Evolutionary conservation across 2,888 invertebrate genomes (phyloP).

Genomic region (Dermolepida albohirtum): DNA sequence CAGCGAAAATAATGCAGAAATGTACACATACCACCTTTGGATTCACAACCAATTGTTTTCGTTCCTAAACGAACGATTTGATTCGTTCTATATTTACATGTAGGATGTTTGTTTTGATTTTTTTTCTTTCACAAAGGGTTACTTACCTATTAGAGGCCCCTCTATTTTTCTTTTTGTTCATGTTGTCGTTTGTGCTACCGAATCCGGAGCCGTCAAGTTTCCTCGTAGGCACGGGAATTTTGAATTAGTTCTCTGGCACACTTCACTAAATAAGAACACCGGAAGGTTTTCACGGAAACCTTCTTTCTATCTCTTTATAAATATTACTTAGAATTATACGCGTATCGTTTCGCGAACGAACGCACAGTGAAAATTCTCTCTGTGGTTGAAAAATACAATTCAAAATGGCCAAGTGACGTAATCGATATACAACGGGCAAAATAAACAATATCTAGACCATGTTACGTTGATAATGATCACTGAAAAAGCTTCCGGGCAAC

Average conservation of each 20-base stretch:
- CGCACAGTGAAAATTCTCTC: background rate
- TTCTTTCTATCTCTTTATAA: constrained; percentile 57
- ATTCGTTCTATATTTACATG: background rate
- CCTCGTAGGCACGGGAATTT: constrained; percentile 89
- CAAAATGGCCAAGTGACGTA: constrained; percentile 66
- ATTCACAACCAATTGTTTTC: no score
- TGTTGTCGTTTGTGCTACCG: constrained; percentile 78
- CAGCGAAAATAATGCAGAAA: no score
- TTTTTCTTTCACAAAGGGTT: constrained; percentile 27
- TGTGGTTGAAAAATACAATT: constrained; percentile 54
- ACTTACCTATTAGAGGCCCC: constrained; percentile 80
- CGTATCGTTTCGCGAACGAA: constrained; percentile 6
- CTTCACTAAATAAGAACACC: constrained; percentile 52
- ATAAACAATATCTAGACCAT: constrained; percentile 13
- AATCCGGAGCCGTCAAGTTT: constrained; percentile 83
- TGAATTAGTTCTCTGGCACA: constrained; percentile 63
- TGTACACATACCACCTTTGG: no score
- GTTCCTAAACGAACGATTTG: no score
- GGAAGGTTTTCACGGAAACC: constrained; percentile 1
- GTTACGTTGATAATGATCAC: constrained; percentile 13
- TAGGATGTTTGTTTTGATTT: constrained; percentile 26
- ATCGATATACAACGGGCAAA: constrained; percentile 55
- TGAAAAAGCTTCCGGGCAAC: constrained; percentile 15
- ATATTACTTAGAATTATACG: no score
- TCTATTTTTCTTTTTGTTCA: constrained; percentile 87